phyloP scores from a whole-genome alignment of 2,113 vertebrate genomes.

The Megalops atlanticus region DNA sequence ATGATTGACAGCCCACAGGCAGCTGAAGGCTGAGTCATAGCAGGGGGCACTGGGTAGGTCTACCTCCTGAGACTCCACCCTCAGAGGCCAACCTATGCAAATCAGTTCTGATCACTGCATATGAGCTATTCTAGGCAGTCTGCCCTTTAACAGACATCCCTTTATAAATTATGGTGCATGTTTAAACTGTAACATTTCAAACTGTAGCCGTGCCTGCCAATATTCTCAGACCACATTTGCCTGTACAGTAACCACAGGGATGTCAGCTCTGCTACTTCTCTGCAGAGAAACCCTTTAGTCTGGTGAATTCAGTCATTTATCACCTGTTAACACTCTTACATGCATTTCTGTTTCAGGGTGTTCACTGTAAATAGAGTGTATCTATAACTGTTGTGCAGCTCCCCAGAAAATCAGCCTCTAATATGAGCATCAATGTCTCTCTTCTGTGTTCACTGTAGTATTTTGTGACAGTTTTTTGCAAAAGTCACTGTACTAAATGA shows the following conservation, averaged over 20 bases:
- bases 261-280: neutral
- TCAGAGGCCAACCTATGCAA: neutral
- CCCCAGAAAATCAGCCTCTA: neutral
- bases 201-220: too few relatives aligned
- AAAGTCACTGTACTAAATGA: neutral
- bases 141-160: neutral
- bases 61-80: neutral
- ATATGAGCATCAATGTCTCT: neutral
- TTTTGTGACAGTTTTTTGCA: neutral
- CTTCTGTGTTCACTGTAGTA: neutral
- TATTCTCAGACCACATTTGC: constrained; percentile 1
- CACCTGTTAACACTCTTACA: neutral
- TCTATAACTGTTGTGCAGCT: neutral
- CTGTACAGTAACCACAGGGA: neutral
- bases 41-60: neutral
- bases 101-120: neutral
- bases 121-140: neutral
- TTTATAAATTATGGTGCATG: neutral
- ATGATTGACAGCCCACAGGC: neutral
- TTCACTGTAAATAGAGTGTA: neutral
- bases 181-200: neutral
- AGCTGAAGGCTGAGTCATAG: neutral
- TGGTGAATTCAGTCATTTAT: neutral
- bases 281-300: neutral
- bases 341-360: neutral